Conservation (phyloP, 2,797 vertebrate genomes). For the Urophycis tenuis region DNA sequence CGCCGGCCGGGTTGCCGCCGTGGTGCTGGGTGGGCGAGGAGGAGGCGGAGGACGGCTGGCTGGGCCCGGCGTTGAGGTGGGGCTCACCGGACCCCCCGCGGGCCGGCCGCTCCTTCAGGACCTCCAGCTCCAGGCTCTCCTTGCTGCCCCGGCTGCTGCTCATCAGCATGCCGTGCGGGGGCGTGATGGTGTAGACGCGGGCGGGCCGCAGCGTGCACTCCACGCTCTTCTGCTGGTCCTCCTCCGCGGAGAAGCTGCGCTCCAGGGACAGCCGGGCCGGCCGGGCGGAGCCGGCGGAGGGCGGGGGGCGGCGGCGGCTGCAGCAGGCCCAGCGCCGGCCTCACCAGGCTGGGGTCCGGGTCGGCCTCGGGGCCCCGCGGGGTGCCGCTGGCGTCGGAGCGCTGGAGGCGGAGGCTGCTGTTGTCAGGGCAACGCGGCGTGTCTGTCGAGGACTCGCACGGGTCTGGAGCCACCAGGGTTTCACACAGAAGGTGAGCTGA, state of each 20-base stretch:
- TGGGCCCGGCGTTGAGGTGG: conserved; percentile 30
- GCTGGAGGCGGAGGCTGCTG: conserved; percentile 56
- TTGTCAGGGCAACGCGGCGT: conserved; percentile 44
- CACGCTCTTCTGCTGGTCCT: conserved; percentile 80
- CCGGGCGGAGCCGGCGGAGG: conserved; percentile 74
- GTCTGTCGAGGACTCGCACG: conserved; percentile 73
- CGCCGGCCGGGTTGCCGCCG: conserved; percentile 42
- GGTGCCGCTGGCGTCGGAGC: conserved; percentile 46
- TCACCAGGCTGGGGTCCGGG: conserved; percentile 50
- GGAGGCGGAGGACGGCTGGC: conserved; percentile 58
- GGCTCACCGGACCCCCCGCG: conserved; percentile 51
- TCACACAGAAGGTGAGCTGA: conserved; percentile 91
- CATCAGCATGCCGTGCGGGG: conserved; percentile 84
- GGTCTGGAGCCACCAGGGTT: conserved; percentile 80
- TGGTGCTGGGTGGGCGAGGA: conserved; percentile 68
- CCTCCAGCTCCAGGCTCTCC: conserved; percentile 87
- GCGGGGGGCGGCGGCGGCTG: conserved; percentile 62
- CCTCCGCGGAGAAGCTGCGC: conserved; percentile 68
- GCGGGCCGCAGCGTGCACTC: conserved; percentile 79
- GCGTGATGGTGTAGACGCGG: conserved; percentile 89
- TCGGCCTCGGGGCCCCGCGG: conserved; percentile 56
- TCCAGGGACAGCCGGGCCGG: conserved; percentile 82
- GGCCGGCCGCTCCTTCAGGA: conserved; percentile 77
- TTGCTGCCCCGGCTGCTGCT: conserved; percentile 72
- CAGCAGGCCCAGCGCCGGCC: conserved; percentile 49